Conservation (phyloP, 1,140 invertebrate genomes). For the Palaemon carinicauda region DNA sequence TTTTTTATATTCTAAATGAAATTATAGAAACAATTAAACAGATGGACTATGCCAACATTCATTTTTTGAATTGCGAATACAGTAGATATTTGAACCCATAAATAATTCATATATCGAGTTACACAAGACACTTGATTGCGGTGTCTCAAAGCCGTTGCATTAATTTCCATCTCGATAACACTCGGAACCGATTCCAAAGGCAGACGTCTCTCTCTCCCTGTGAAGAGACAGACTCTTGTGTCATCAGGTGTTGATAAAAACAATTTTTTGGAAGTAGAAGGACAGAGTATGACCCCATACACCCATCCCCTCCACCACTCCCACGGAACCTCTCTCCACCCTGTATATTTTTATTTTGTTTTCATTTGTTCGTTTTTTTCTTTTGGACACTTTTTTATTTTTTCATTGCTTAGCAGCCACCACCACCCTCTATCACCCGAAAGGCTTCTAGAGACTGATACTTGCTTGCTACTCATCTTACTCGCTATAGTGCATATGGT, state of each 20-base stretch:
- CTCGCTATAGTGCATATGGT: slow-evolving; percentile 38
- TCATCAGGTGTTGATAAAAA: too few species aligned
- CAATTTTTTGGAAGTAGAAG: slow-evolving; percentile 7
- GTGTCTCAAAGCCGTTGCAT: too few species aligned
- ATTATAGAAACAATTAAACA: too few species aligned
- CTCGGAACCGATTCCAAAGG: too few species aligned
- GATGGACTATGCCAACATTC: too few species aligned
- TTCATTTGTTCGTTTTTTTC: slow-evolving; percentile 9
- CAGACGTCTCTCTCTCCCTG: not conserved
- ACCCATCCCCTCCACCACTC: not conserved
- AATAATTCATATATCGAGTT: too few species aligned
- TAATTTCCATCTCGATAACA: too few species aligned
- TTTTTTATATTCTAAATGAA: too few species aligned
- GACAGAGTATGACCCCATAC: slow-evolving; percentile 27
- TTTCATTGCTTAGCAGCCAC: not conserved
- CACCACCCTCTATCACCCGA: slow-evolving; percentile 11
- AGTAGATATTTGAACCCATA: too few species aligned
- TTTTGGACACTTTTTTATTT: not conserved
- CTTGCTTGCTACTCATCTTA: slow-evolving; percentile 44
- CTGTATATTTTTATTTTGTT: not conserved
- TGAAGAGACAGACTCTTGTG: too few species aligned
- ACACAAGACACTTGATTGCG: too few species aligned
- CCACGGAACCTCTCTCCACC: not conserved
- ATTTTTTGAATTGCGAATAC: too few species aligned
- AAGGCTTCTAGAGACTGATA: slow-evolving; percentile 37